A percentile compares a stretch with the other conserved stretches of the same genome.
phyloP scores from a whole-genome alignment of 2,888 invertebrate species.

The Andrena dorsata region DNA sequence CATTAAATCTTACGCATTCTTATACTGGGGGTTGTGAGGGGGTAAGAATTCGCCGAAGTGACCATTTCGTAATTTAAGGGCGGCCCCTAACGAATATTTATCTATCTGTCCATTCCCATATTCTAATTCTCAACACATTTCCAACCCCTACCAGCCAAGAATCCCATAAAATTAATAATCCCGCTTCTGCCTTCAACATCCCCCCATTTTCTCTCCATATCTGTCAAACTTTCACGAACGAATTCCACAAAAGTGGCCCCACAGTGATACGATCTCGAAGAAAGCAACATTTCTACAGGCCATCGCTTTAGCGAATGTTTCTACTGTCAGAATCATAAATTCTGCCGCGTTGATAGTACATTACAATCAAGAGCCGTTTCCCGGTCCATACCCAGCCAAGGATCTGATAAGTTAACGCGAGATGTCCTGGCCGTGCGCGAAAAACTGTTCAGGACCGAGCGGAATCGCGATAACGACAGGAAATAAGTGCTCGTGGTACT shows the following conservation, averaged over 20 bases:
- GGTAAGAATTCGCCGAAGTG: no score
- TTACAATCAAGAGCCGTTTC: background rate
- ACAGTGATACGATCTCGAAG: slow-evolving; percentile 14
- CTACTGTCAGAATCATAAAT: slow-evolving; percentile 17
- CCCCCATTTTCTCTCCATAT: background rate
- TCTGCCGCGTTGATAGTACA: slow-evolving; percentile 2
- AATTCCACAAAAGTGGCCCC: slow-evolving; percentile 5
- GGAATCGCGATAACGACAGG: slow-evolving; percentile 37
- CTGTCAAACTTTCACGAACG: slow-evolving; percentile 8
- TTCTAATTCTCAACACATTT: no score
- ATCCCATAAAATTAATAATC: no score
- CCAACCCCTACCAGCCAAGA: no score
- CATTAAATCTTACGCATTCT: no score
- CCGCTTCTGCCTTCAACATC: no score
- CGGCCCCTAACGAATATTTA: no score
- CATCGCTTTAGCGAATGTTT: slow-evolving; percentile 6
- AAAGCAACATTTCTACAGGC: slow-evolving; percentile 7
- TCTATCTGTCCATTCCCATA: no score
- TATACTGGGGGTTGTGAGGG: no score
- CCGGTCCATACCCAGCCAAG: background rate
- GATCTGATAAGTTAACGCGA: slow-evolving; percentile 26
- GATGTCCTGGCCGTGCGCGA: background rate
- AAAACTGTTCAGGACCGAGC: background rate
- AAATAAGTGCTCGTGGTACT: slow-evolving; percentile 25
- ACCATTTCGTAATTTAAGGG: no score